Percentiles rank a stretch among this genome's conserved stretches.
Conservation (phyloP, 2,113 vertebrate genomes). For the Talpa occidentalis region DNA sequence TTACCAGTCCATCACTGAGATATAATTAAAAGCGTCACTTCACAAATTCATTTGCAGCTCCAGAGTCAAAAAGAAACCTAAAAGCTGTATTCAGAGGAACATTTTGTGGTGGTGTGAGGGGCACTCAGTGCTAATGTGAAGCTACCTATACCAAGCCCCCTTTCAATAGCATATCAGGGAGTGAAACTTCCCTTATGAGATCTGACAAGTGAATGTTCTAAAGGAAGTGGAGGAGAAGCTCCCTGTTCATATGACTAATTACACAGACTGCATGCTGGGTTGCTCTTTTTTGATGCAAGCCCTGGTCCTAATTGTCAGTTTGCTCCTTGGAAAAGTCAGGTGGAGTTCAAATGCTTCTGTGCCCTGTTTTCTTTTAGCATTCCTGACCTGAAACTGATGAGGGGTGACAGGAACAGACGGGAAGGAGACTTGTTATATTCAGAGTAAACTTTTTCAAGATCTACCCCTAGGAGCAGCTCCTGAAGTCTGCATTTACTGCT, state of each 20-base stretch:
- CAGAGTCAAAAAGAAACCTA: accelerated
- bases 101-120: neutral
- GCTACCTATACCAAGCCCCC: slow-evolving; percentile 80
- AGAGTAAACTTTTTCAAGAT: slow-evolving; percentile 62
- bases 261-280: slow-evolving; percentile 95
- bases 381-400: slow-evolving; percentile 87
- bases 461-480: slow-evolving; percentile 49
- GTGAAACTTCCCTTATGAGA: slow-evolving; percentile 82
- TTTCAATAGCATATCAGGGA: slow-evolving; percentile 76
- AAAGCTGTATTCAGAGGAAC: neutral
- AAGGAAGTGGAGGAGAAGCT: slow-evolving; percentile 90
- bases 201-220: slow-evolving; percentile 89
- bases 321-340: slow-evolving; percentile 89
- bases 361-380: slow-evolving; percentile 84
- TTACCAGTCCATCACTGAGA: neutral
- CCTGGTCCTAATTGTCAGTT: slow-evolving; percentile 94
- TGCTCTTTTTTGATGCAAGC: slow-evolving; percentile 96
- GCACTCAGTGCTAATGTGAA: neutral
- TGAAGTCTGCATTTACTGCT: neutral
- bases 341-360: slow-evolving; percentile 94
- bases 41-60: neutral
- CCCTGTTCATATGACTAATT: slow-evolving; percentile 99
- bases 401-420: slow-evolving; percentile 83
- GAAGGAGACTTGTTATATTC: slow-evolving; percentile 77
- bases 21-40: neutral